Percentiles rank a stretch among this genome's conserved stretches.
phyloP scores from a whole-genome alignment of 1,140 invertebrate species.

The Dufourea novaeangliae region DNA sequence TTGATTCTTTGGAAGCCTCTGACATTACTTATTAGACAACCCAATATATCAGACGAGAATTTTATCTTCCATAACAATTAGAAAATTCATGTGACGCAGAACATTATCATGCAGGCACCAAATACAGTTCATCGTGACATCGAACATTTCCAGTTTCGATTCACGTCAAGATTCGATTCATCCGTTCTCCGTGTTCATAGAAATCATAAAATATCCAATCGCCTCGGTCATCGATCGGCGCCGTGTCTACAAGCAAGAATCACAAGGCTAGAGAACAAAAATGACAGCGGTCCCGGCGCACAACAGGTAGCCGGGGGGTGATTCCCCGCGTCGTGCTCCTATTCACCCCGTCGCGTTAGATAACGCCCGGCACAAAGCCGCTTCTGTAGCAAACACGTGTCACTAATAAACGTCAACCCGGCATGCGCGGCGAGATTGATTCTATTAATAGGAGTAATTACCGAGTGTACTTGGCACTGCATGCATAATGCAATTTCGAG shows the following conservation, averaged over 20 bases:
- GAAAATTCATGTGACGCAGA: no score
- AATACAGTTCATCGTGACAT: no score
- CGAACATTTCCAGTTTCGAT: no score
- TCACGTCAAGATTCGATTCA: no score
- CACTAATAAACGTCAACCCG: slow-evolving; percentile 66
- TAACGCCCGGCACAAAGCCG: slow-evolving; percentile 59
- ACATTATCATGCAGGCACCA: no score
- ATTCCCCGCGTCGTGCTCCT: slow-evolving; percentile 13
- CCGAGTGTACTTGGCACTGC: slow-evolving; percentile 65
- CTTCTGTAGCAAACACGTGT: slow-evolving; percentile 64
- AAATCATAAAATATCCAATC: no score
- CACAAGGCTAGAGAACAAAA: background rate
- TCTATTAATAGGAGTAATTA: slow-evolving; percentile 70
- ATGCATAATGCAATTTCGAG: slow-evolving; percentile 66
- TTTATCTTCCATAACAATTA: no score
- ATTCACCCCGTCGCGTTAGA: slow-evolving; percentile 42
- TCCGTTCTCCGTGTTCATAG: no score
- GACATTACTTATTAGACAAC: no score
- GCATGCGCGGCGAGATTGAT: slow-evolving; percentile 66
- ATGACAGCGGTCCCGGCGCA: background rate
- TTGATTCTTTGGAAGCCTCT: no score
- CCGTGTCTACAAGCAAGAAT: no score
- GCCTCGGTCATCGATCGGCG: slow-evolving; percentile 26
- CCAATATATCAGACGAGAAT: no score
- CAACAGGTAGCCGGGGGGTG: slow-evolving; percentile 37